Conservation (phyloP, 2,797 vertebrate species). For the Pogoniulus pusillus region DNA sequence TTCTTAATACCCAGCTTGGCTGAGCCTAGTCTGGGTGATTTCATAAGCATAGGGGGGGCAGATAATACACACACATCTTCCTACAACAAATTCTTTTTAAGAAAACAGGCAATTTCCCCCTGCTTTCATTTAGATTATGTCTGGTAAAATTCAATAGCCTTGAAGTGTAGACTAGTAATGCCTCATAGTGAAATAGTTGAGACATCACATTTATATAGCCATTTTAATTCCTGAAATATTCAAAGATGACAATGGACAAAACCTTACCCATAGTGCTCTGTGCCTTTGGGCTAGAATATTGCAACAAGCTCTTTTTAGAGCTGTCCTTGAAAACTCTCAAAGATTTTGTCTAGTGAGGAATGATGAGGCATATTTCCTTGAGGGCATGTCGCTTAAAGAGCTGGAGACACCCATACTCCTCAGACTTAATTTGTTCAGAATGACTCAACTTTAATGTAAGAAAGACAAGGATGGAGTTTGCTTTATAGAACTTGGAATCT, state of each 20-base stretch:
- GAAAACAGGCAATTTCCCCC: background rate
- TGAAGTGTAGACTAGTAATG: background rate
- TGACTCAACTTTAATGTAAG: background rate
- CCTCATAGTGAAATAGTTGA: background rate
- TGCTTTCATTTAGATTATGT: background rate
- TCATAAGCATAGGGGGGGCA: too few species aligned
- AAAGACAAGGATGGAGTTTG: background rate
- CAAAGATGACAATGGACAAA: background rate
- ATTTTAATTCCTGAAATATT: conserved; percentile 54
- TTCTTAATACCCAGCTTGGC: too few species aligned
- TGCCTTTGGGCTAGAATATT: conserved; percentile 16
- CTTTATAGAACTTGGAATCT: background rate
- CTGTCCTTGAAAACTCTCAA: conserved; percentile 55
- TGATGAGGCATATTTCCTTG: background rate
- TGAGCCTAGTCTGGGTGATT: too few species aligned
- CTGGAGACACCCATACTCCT: background rate
- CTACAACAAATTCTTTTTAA: background rate
- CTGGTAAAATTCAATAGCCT: background rate
- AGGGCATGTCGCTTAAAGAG: background rate
- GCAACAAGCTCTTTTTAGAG: background rate
- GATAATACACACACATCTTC: too few species aligned
- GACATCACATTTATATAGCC: background rate
- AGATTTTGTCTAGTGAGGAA: conserved; percentile 7
- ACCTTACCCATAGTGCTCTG: background rate
- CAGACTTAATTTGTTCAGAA: background rate